phyloP scores from a whole-genome alignment of 2,113 vertebrate species.

The Caranx melampygus region DNA sequence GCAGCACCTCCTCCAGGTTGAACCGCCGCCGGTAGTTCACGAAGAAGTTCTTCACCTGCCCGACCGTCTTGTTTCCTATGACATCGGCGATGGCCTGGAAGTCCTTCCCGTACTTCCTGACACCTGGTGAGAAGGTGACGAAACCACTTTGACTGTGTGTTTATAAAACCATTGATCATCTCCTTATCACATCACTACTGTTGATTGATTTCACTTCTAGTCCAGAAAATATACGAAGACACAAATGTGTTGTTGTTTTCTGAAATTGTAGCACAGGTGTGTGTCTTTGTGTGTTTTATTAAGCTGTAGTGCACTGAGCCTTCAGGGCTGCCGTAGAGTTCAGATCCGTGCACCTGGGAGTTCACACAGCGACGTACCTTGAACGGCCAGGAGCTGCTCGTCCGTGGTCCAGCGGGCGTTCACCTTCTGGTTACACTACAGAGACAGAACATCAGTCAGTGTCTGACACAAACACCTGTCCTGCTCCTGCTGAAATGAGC shows the following conservation, averaged over 20 bases:
- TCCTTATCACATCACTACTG: no score
- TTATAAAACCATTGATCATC: no score
- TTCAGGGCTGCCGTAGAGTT: background rate
- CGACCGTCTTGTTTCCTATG: constrained; percentile 99
- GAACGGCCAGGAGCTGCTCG: constrained; percentile 98
- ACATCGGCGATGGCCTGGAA: constrained; percentile 99
- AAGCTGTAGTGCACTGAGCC: no score
- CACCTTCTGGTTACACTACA: constrained; percentile 97
- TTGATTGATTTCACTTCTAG: no score
- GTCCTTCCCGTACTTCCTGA: constrained; percentile 99
- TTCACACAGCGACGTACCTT: constrained; percentile 84
- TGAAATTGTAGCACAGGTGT: no score
- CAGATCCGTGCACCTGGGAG: background rate
- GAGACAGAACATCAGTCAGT: constrained; percentile 15
- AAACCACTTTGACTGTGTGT: no score
- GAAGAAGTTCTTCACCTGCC: constrained; percentile 99
- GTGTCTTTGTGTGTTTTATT: no score
- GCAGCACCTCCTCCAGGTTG: constrained; percentile 99
- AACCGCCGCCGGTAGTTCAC: constrained; percentile 99
- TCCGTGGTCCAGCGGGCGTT: constrained; percentile 99
- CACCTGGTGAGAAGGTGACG: constrained; percentile 84
- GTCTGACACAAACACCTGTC: background rate
- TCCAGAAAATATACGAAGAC: no score
- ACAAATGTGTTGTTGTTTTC: no score
- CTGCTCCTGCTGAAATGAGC: background rate